Conservation (phyloP, 2,797 vertebrate species). For the Molossus molossus region DNA sequence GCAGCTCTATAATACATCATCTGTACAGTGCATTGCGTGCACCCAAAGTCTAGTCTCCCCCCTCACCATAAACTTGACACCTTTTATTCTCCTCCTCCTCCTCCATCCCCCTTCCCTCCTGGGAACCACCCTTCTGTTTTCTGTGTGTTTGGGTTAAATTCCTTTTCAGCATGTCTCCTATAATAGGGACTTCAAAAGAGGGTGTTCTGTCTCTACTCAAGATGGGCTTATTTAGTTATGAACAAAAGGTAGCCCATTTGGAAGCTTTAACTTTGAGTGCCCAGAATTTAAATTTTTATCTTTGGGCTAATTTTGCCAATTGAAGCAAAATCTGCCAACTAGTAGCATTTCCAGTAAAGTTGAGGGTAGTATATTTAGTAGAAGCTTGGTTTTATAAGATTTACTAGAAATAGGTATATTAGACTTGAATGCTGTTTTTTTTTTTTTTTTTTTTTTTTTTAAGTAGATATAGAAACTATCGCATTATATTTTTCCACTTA, state of each 20-base stretch:
- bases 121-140: neutral
- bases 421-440: neutral
- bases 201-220: neutral
- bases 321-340: neutral
- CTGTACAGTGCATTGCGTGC: neutral
- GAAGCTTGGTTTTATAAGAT: neutral
- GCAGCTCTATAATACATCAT: neutral
- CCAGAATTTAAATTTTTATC: conserved; percentile 28
- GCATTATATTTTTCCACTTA: conserved; percentile 55
- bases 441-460: neutral
- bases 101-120: neutral
- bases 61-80: neutral
- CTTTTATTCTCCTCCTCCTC: neutral
- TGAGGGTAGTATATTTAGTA: neutral
- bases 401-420: conserved; percentile 3
- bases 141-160: neutral
- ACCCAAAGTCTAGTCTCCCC: neutral
- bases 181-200: neutral
- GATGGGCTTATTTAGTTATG: neutral
- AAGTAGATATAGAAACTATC: neutral
- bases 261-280: neutral
- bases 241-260: neutral
- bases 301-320: neutral
- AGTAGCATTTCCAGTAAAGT: neutral
- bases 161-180: neutral